A percentile compares a stretch with the other conserved stretches of the same genome.
These are phyloP conservation scores for Galeruca laticollis DNA, from an alignment of 2,888 invertebrate species.

Conservation along the genomic window DNA sequence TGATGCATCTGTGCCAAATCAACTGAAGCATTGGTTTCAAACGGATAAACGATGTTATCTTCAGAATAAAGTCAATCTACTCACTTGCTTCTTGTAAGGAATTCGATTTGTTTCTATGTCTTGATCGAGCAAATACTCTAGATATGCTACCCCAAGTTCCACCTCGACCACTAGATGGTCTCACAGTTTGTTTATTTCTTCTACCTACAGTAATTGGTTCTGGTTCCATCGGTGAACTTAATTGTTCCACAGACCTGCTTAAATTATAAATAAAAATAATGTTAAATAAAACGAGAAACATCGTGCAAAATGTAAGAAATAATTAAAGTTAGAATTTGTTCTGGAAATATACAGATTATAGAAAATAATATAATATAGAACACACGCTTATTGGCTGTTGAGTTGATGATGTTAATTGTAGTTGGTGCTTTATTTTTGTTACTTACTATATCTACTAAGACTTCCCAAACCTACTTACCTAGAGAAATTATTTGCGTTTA, in stretches of 20 bases:
- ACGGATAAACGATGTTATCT: no score
- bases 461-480: slow-evolving; percentile 70
- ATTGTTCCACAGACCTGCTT: slow-evolving; percentile 82
- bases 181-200: slow-evolving; percentile 60
- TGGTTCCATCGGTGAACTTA: slow-evolving; percentile 82
- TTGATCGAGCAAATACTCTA: slow-evolving; percentile 86
- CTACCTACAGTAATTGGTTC: slow-evolving; percentile 68
- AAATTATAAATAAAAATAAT: background rate
- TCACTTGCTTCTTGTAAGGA: slow-evolving; percentile 76
- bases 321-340: no score
- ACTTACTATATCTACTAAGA: no score
- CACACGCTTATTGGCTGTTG: no score
- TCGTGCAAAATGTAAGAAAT: no score
- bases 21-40: no score
- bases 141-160: slow-evolving; percentile 94
- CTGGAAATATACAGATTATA: no score
- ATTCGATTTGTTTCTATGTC: slow-evolving; percentile 83
- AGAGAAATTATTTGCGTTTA: slow-evolving; percentile 82
- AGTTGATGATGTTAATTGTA: no score
- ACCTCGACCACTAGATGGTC: slow-evolving; percentile 74
- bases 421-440: no score
- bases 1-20: no score
- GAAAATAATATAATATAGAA: no score
- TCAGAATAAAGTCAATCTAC: slow-evolving; percentile 20
- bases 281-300: no score